Conservation (phyloP, 30 jellyfish, hydroid and myxozoan genomes). For the Cassiopea andromeda region DNA sequence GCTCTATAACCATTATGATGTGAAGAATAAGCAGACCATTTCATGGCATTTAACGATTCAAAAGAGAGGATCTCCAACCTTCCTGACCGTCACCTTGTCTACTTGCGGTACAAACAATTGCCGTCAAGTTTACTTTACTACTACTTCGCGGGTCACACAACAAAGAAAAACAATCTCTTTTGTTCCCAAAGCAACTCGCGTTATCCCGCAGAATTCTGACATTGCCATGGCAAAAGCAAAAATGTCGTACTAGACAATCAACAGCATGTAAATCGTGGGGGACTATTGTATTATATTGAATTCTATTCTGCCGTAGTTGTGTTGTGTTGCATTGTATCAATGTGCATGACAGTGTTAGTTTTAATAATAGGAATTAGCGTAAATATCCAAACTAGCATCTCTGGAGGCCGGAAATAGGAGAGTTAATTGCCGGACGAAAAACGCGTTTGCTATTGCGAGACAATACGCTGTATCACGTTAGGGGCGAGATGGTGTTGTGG, state of each 20-base stretch:
- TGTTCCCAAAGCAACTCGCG: conserved; percentile 11
- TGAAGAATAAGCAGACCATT: background rate
- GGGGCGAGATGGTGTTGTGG: no score
- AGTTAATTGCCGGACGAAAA: no score
- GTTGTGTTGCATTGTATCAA: no score
- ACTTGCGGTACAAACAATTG: conserved; percentile 54
- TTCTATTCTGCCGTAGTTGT: no score
- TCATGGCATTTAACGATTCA: background rate
- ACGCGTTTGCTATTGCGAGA: no score
- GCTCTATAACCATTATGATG: background rate
- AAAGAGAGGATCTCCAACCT: background rate
- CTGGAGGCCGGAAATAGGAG: no score
- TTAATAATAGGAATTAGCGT: no score
- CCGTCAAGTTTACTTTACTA: conserved; percentile 30
- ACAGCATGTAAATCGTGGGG: background rate
- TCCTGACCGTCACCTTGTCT: conserved; percentile 42
- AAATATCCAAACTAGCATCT: no score
- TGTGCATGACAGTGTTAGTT: no score
- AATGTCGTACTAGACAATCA: background rate
- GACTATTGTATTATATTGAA: no score
- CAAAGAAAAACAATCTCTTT: background rate
- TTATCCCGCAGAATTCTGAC: conserved; percentile 23
- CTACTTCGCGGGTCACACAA: conserved; percentile 16
- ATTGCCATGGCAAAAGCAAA: conserved; percentile 3
- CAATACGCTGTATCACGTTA: no score